Evolutionary conservation across 2,113 vertebrate species (phyloP), one percentile per base, ranked within the genome.

Genomic region (Macaca mulatta): DNA sequence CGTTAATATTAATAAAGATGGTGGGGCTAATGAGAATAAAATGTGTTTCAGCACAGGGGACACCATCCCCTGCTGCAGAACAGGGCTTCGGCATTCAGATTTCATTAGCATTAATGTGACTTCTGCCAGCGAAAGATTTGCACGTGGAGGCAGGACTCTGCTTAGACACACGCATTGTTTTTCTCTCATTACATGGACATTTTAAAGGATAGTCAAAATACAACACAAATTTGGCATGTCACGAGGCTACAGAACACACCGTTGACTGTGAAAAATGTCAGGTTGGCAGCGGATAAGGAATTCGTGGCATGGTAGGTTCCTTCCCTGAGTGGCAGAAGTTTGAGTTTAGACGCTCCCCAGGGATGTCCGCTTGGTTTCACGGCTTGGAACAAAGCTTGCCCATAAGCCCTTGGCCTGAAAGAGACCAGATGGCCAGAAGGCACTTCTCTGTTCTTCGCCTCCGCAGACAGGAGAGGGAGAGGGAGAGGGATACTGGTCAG

Each of bases 201-300:
- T 96, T 98, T 93, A 61, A 92, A 98, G 97, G 96, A 83, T 96
- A 97, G 89, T 96, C 78, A 92, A 89, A 91, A 93, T 74, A 96
- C 61, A 97, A 83, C 97, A 87, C 50, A 91, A 97, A 97, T 77
- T 23, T 74, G 93, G 16, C 50, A 5, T 70, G 69, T 94, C 87
- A 0, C 0, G 9, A 74, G 77, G 85, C 83, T 86, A 89, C 85
- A 30, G 90, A 90, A 64, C 64, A 85, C 43, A 50, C 75, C 75
- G 48, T 11, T 94, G 96, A 7, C n/a, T 92, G 64, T 93, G 83
- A 89, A 94, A 94, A 97, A 78, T 61, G 78, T 81, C 81, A 67
- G 32, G 43, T 10, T 64, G 74, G 38, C 48, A 77, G 35, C 3
- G 17, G 96, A 91, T 52, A 85, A 97, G 90, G 18, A 96, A 97